Evolutionary conservation across 2,113 vertebrate species (phyloP).

Genomic region (Camelus dromedarius): DNA sequence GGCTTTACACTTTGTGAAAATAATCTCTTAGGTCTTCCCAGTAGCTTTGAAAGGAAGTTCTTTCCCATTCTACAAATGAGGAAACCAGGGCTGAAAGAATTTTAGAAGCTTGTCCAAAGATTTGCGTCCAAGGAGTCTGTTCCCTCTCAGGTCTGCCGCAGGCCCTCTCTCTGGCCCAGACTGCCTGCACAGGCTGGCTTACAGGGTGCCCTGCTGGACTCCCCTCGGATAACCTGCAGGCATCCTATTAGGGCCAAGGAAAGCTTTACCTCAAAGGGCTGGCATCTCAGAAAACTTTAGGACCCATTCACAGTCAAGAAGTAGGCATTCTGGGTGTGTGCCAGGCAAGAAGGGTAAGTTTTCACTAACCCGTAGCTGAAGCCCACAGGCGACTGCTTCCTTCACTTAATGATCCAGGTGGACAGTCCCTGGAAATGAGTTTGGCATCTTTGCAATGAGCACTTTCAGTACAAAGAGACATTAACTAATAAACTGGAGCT

Average conservation of each 20-base stretch:
- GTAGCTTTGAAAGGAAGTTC: background rate
- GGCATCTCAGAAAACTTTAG: background rate
- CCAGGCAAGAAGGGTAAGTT: background rate
- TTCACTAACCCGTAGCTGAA: background rate
- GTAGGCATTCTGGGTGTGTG: background rate
- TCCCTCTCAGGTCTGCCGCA: background rate
- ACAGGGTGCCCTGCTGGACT: accelerated
- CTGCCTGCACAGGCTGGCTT: background rate
- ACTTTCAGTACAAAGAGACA: background rate
- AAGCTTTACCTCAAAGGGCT: background rate
- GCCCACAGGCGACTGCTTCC: background rate
- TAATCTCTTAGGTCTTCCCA: background rate
- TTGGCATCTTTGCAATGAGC: background rate
- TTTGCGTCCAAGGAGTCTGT: background rate
- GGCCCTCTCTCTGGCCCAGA: background rate
- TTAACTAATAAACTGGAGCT: background rate
- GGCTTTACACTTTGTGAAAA: background rate
- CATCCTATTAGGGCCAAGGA: background rate
- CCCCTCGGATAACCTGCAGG: background rate
- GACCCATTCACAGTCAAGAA: background rate
- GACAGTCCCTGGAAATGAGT: background rate
- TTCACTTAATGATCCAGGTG: background rate
- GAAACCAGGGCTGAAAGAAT: background rate
- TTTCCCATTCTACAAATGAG: background rate
- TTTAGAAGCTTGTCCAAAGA: background rate